Evolutionary conservation across 2,113 vertebrate species (phyloP).

Genomic region (Empidonax traillii): DNA sequence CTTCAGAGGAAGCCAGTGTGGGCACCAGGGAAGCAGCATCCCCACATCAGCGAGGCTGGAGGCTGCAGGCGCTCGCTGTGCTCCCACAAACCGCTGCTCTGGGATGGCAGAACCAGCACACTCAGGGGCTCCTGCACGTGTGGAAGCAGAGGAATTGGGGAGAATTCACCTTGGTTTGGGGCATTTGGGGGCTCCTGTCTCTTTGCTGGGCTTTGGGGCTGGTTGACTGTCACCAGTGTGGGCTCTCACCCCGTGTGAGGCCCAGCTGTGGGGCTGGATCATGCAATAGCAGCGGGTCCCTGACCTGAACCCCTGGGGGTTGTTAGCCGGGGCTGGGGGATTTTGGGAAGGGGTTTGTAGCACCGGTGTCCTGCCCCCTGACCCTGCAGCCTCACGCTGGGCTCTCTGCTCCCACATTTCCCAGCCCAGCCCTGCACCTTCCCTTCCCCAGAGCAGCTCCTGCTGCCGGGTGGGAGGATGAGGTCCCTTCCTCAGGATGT

Average conservation of each 20-base stretch:
- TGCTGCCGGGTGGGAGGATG: not conserved
- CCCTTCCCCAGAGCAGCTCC: not conserved
- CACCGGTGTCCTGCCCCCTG: fast-evolving
- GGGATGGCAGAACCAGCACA: fast-evolving
- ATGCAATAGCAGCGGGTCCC: fast-evolving
- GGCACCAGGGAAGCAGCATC: not conserved
- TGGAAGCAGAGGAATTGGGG: not conserved
- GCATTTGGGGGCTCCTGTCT: not conserved
- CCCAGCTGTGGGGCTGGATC: fast-evolving
- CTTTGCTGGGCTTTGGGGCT: not conserved
- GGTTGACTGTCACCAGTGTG: not conserved
- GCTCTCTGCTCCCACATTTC: fast-evolving
- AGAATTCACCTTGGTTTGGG: fast-evolving
- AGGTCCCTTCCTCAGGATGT: conserved; percentile 49
- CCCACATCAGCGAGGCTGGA: not conserved
- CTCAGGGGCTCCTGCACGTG: not conserved
- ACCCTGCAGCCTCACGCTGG: fast-evolving
- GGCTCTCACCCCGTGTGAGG: not conserved
- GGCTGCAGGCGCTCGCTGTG: not conserved
- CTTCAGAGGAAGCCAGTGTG: not conserved
- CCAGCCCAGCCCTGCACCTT: not conserved
- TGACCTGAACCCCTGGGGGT: not conserved
- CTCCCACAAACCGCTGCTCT: not conserved
- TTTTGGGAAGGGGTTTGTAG: fast-evolving
- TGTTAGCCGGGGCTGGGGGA: fast-evolving